Evolutionary conservation across 1,140 invertebrate species (phyloP).

Genomic region (Archivesica marissinica): DNA sequence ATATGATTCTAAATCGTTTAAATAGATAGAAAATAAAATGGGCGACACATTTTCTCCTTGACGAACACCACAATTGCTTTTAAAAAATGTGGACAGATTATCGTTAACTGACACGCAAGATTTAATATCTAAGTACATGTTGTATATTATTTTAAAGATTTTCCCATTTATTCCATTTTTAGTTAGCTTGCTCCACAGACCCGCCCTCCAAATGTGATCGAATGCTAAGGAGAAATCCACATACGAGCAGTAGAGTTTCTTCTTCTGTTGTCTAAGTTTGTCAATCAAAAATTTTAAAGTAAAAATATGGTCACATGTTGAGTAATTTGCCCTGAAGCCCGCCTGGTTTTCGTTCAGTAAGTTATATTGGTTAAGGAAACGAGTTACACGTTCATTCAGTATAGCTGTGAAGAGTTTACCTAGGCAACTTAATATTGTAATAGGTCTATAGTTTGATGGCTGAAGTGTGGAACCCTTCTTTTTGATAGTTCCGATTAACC

Average conservation of each 20-base stretch:
- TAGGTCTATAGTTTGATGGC: slow-evolving; percentile 45
- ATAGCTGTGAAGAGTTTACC: slow-evolving; percentile 50
- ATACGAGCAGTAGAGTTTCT: no score
- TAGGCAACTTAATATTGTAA: slow-evolving; percentile 49
- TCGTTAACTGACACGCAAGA: background rate
- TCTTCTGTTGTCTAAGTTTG: background rate
- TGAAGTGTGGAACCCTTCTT: slow-evolving; percentile 39
- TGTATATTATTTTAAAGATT: background rate
- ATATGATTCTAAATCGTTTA: background rate
- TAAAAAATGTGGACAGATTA: background rate
- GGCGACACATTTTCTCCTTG: background rate
- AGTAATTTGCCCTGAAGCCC: slow-evolving; percentile 20
- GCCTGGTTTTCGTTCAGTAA: slow-evolving; percentile 21
- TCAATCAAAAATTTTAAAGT: slow-evolving; percentile 7
- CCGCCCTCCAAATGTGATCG: background rate
- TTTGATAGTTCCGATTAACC: slow-evolving; percentile 55
- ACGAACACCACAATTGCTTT: background rate
- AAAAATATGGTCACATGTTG: slow-evolving; percentile 47
- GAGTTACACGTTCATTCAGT: slow-evolving; percentile 24
- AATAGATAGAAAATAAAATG: background rate
- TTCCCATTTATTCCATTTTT: background rate
- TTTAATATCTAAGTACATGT: background rate
- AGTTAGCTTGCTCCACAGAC: background rate
- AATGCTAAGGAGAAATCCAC: slow-evolving; percentile 21
- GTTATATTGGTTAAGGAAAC: slow-evolving; percentile 10